Evolutionary conservation across 35 echinoderm and acorn worm species (phyloP), one percentile per base, ranked within the genome.

Genomic region (Chiridota heheva): DNA sequence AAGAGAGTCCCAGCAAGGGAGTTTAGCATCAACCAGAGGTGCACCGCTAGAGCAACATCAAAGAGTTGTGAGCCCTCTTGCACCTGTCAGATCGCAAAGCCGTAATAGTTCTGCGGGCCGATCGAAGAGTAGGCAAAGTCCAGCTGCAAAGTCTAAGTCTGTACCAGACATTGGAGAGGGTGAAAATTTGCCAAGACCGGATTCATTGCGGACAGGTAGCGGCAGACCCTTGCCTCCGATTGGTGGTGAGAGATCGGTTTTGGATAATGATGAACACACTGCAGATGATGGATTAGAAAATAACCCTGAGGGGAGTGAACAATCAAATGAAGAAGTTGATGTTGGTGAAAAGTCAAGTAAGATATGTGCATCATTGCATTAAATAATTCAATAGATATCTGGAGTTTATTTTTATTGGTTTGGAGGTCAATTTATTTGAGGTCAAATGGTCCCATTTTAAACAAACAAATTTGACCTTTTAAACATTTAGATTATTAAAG

Each of bases 191-290:
- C 26, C 77, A 78, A 42, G 17, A 68, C 22, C n/a, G 40, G 85
- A 84, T 36, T 66, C 63, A 4, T 37, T 88, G 28, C 68, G 91
- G 74, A 81, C 86, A 8, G 91, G 85, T 36, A 94, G 86, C 69
- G 80, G 85, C 57, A 94, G 84, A 37, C 91, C 91, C 58, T 75
- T 94, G 8, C 91, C 91, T 48, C 91, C 91, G 16, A 94, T 94
- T 28, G 81, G 82, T 30, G 72, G 24, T 0, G 82, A 90, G 42
- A 85, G 22, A 51, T 42, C 42, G 17, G 79, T 51, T 33, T 7
- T 59, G 35, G 38, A 20, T 16, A 33, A 62, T 60, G 65, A 63
- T n/a, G 40, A 12, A 4, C 13, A 46, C 12, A 25, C 44, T 20
- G 33, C 16, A n/a, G 81, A 90, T 0, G 8, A n/a, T 13, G 39